Conservation (phyloP, 2,888 invertebrate species). For the Chrysolina oricalcia region DNA sequence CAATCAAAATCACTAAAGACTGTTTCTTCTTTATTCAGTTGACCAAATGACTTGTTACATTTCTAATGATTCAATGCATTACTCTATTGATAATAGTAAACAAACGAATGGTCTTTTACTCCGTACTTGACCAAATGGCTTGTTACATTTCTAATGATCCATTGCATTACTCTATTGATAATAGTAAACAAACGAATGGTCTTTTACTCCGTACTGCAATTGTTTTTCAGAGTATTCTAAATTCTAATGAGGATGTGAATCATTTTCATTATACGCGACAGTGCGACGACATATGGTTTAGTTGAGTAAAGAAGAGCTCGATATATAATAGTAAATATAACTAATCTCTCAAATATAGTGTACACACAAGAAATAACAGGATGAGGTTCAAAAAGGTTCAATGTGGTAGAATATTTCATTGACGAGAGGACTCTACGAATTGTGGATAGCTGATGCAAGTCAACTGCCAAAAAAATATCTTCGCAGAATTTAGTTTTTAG, state of each 20-base stretch:
- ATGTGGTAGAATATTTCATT: too few species aligned
- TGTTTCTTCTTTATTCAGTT: not conserved
- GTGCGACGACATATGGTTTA: not conserved
- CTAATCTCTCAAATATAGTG: not conserved
- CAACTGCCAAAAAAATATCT: too few species aligned
- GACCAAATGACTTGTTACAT: not conserved
- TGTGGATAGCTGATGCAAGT: too few species aligned
- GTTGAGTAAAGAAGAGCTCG: constrained; percentile 12
- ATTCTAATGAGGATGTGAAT: constrained; percentile 24
- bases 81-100: constrained; percentile 4
- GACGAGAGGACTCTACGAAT: too few species aligned
- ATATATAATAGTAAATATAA: not conserved
- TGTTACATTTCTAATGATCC: not conserved
- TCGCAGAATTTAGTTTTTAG: too few species aligned
- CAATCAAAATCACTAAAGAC: not conserved
- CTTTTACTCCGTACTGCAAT: constrained; percentile 11
- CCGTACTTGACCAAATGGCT: not conserved
- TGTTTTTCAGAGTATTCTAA: constrained; percentile 25
- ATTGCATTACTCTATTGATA: not conserved
- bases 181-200: not conserved
- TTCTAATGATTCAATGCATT: not conserved
- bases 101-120: not conserved
- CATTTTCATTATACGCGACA: constrained; percentile 21
- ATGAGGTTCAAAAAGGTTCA: too few species aligned
- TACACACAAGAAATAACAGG: too few species aligned